Base-by-base conservation (phyloP, 2,797 vertebrate genomes). In the Oceanodroma leucorhoa region DNA sequence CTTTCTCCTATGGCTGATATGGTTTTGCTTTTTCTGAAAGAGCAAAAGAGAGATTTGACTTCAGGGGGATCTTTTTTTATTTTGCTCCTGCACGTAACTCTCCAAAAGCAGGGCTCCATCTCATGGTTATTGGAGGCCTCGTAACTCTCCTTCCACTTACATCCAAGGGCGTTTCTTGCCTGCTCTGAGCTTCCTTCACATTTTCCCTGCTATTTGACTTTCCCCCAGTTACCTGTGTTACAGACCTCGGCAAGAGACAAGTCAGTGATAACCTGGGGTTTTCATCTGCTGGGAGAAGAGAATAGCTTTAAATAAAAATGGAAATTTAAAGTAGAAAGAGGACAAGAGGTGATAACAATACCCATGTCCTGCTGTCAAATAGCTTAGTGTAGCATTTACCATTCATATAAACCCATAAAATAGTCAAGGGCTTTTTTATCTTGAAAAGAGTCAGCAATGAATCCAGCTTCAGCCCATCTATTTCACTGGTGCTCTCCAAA, bases 231-330 rank as follows among this genome's bases (percentile, higher is more conserved):
- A 75, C 94, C 57, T 83, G 45, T 66, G 61, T 32, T 55, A 30
- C 27, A 62, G 73, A 72, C 58, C 92, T 89, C 85, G 72, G 62
- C 55, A 92, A 89, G 66, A 66, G 12, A 79, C 45, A 82, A 41
- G 73, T 22, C 22, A 7, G 60, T 10, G 87, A 83, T 87, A 92
- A 92, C 67, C 48, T 2, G 53, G 36, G 43, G 11, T 89, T 89
- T 72, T 72, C 58, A 60, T 92, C 87, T 64, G 10, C 60, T 16
- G 64, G 51, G 60, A 95, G 64, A 38, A 82, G 11, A 94, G 82
- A 88, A 93, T n/a, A 89, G 66, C 71, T 89, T 93, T 41, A 89
- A 93, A 93, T 94, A 79, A 89, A 96, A 90, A 85, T 69, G 51
- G 64, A 93, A 92, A 95, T 89, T 54, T 79, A 23, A 89, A 94